These are phyloP conservation scores for Datnioides undecimradiatus DNA, from an alignment of 2,113 vertebrate species.

Conservation along the genomic window DNA sequence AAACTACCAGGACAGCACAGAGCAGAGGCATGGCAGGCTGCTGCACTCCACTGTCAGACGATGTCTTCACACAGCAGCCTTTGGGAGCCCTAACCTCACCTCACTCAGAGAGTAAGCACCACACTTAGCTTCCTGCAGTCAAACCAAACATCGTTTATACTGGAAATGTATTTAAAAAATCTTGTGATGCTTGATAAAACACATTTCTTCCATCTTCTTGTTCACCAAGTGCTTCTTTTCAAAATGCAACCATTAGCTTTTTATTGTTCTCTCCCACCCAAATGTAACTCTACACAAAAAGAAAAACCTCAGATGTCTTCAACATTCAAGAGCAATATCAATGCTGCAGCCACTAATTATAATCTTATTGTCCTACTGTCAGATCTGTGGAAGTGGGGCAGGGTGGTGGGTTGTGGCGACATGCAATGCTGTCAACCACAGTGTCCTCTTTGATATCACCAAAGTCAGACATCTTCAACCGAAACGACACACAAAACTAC, in stretches of 20 bases:
- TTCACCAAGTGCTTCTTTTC: background rate
- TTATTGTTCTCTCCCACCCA: background rate
- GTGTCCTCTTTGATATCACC: background rate
- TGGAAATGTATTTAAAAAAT: background rate
- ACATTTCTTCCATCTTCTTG: too few relatives aligned
- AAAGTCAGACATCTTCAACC: background rate
- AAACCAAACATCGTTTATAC: background rate
- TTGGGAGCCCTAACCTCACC: slow-evolving; percentile 68
- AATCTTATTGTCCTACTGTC: background rate
- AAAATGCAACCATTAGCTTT: background rate
- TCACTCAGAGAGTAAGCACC: slow-evolving; percentile 72
- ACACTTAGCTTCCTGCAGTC: background rate
- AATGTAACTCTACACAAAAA: background rate
- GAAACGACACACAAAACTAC: background rate
- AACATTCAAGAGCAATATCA: background rate
- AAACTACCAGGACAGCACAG: slow-evolving; percentile 83
- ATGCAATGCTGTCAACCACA: background rate
- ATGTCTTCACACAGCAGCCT: slow-evolving; percentile 61
- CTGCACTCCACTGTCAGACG: slow-evolving; percentile 74
- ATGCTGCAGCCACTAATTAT: background rate
- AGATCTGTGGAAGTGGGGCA: background rate
- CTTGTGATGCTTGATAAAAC: background rate
- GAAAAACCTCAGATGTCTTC: background rate
- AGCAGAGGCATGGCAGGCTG: slow-evolving; percentile 76
- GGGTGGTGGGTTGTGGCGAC: background rate